Conservation (phyloP, 2,113 vertebrate genomes). For the Eira barbara region DNA sequence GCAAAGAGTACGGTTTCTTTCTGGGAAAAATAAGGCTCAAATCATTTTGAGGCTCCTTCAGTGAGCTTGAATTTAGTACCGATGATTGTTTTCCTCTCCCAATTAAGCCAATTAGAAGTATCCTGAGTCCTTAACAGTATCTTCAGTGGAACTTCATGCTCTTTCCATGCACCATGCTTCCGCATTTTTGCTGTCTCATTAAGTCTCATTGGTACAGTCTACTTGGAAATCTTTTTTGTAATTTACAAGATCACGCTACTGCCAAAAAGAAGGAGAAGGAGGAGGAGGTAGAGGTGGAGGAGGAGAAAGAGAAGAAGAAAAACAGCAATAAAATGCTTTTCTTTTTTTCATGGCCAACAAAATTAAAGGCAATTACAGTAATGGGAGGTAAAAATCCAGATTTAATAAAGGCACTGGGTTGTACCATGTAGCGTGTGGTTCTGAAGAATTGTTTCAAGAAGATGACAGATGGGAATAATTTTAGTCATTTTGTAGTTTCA, state of each 20-base stretch:
- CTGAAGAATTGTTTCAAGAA: conserved; percentile 29
- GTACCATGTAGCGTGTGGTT: not conserved
- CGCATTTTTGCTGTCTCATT: conserved; percentile 43
- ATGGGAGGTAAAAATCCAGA: conserved; percentile 36
- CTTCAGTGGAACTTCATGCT: not conserved
- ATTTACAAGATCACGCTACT: not conserved
- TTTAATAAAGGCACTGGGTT: conserved; percentile 58
- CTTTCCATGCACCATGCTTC: not conserved
- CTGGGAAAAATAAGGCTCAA: not conserved
- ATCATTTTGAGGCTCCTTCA: conserved; percentile 21
- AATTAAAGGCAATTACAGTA: conserved; percentile 49
- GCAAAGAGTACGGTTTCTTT: not conserved
- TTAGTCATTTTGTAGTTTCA: conserved; percentile 38
- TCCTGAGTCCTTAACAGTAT: conserved; percentile 31
- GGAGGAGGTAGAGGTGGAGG: not conserved
- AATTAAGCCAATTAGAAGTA: conserved; percentile 42
- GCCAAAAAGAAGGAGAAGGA: not conserved
- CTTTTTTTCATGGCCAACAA: conserved; percentile 44
- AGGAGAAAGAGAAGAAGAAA: conserved; percentile 27
- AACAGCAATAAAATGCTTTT: conserved; percentile 31
- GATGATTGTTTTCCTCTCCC: conserved; percentile 12
- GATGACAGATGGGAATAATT: conserved; percentile 50
- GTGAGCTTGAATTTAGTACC: conserved; percentile 38
- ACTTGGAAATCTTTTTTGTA: conserved; percentile 51
- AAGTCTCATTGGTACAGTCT: conserved; percentile 1